These are phyloP conservation scores for Blastomussa wellsi DNA, from an alignment of 92 coral and sea anemone species.

Conservation along the genomic window DNA sequence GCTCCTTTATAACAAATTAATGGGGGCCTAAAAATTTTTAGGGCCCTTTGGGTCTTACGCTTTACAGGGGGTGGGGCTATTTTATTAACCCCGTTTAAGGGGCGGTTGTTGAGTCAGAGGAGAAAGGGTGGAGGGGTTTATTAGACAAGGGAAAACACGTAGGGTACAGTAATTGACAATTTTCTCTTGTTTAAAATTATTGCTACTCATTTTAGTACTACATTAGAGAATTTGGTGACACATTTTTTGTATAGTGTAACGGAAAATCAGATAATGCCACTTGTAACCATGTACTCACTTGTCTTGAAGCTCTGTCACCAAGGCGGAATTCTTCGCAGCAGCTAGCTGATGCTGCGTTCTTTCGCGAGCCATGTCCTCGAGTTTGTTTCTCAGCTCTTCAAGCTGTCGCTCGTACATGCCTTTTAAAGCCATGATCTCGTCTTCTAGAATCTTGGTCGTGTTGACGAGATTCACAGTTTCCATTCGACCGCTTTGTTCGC, in stretches of 20 bases:
- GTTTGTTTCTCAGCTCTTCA: constrained; percentile 82
- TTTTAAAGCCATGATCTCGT: constrained; percentile 85
- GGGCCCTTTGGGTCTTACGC: no score
- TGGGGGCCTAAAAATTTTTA: no score
- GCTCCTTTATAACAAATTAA: no score
- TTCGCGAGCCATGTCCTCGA: constrained; percentile 86
- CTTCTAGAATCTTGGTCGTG: constrained; percentile 92
- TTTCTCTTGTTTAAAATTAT: no score
- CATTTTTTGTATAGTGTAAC: not conserved
- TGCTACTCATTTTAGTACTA: not conserved
- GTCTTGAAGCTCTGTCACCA: constrained; percentile 86
- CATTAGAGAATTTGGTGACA: not conserved
- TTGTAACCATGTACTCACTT: constrained; percentile 59
- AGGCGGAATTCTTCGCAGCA: constrained; percentile 90
- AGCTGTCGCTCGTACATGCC: constrained; percentile 90
- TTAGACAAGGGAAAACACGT: no score
- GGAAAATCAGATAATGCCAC: not conserved
- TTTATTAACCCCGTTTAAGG: no score
- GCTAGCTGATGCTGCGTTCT: constrained; percentile 91
- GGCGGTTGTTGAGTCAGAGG: no score
- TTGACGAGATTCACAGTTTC: constrained; percentile 86
- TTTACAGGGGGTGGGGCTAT: no score
- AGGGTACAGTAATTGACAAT: no score
- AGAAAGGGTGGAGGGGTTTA: no score
- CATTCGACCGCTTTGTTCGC: constrained; percentile 92